Conservation (phyloP, 2,888 invertebrate species). For the Scaeva pyrastri region DNA sequence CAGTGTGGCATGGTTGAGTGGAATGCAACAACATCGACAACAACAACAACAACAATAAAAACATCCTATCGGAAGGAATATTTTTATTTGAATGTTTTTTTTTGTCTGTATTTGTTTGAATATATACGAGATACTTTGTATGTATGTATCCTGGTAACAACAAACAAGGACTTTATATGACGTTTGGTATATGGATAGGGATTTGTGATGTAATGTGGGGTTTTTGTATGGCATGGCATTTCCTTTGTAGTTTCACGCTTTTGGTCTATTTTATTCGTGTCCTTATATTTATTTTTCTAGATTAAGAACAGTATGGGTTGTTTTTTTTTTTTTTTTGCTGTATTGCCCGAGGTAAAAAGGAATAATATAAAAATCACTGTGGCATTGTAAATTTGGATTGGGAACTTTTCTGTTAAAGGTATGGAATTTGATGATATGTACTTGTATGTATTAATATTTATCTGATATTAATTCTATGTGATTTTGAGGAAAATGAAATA, state of each 20-base stretch:
- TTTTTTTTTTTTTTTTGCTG: background rate
- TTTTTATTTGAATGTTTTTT: conserved; percentile 25
- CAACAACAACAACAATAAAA: too few species aligned
- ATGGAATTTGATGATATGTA: conserved; percentile 14
- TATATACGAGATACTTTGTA: too few species aligned
- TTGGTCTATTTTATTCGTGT: conserved; percentile 19
- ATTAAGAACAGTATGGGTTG: background rate
- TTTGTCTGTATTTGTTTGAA: background rate
- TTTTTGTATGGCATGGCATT: conserved; percentile 3
- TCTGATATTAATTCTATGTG: background rate
- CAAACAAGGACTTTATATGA: background rate
- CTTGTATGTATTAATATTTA: conserved; percentile 11
- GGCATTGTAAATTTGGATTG: conserved; percentile 27
- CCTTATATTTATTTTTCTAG: conserved; percentile 15
- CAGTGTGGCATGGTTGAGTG: conserved; percentile 28
- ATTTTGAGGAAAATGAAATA: background rate
- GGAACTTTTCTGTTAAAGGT: background rate
- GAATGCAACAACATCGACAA: conserved; percentile 22
- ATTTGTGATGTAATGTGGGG: conserved; percentile 1
- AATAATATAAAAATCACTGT: conserved; percentile 35
- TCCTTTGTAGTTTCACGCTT: background rate
- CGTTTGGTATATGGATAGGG: background rate
- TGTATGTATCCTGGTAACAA: too few species aligned
- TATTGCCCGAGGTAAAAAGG: conserved; percentile 7
- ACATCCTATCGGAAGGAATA: conserved; percentile 19